Conservation (phyloP, 2,888 invertebrate genomes). For the Drosophila anceps region DNA sequence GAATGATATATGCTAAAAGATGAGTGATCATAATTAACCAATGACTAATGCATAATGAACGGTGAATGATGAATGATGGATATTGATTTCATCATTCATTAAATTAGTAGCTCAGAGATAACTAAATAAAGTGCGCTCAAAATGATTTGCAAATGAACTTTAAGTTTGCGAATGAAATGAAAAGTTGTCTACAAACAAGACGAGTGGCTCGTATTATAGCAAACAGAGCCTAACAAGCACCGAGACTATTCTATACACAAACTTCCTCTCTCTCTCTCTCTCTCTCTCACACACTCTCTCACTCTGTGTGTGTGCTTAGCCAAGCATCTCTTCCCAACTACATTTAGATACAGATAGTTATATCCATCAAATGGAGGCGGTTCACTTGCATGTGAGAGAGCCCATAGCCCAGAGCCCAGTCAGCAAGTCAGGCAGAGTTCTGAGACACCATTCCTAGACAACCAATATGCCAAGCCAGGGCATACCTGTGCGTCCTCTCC, state of each 20-base stretch:
- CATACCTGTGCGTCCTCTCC: neutral
- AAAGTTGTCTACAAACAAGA: conserved; percentile 4
- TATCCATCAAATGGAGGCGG: conserved; percentile 30
- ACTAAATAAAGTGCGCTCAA: neutral
- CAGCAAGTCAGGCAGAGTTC: conserved; percentile 4
- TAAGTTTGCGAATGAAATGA: conserved; percentile 4
- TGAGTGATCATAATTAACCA: neutral
- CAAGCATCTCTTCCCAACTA: conserved; percentile 24
- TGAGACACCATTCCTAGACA: conserved; percentile 7
- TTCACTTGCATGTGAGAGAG: conserved; percentile 13
- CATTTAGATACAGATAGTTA: conserved; percentile 11
- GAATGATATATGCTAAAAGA: neutral
- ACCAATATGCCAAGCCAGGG: neutral
- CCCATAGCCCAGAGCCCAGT: conserved; percentile 5
- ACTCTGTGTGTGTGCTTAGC: conserved; percentile 7
- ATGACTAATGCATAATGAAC: neutral
- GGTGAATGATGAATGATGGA: neutral
- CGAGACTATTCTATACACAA: conserved; percentile 5
- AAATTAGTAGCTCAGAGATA: neutral
- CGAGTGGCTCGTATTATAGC: conserved; percentile 2
- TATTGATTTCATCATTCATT: neutral
- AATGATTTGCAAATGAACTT: conserved; percentile 11
- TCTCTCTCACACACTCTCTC: neutral
- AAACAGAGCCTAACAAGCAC: conserved; percentile 9
- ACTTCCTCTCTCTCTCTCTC: neutral